Conservation (phyloP, 53 echinoderm and acorn worm species). For the Patiria pectinifera region DNA sequence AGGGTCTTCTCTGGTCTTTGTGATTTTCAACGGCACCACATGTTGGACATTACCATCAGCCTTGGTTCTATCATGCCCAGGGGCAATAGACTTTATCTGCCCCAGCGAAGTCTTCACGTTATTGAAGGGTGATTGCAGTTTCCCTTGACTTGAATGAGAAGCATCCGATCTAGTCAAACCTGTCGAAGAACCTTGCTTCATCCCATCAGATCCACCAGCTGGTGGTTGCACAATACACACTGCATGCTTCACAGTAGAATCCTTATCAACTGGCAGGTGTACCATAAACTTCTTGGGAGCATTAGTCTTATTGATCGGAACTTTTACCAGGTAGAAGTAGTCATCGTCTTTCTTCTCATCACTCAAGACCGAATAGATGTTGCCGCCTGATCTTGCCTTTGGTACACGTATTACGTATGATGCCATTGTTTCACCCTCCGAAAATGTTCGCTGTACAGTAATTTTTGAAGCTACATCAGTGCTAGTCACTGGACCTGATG, state of each 20-base stretch:
- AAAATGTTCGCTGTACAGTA: background rate
- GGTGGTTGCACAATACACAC: slow-evolving; percentile 56
- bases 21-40: background rate
- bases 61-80: background rate
- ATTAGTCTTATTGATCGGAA: slow-evolving; percentile 30
- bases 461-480: background rate
- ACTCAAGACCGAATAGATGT: background rate
- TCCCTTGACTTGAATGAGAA: background rate
- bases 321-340: slow-evolving; percentile 29
- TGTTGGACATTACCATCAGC: background rate
- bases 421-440: background rate
- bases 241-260: slow-evolving; percentile 21
- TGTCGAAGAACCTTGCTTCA: background rate
- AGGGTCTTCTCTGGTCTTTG: background rate
- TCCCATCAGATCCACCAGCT: background rate
- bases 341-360: background rate
- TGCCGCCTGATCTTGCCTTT: background rate
- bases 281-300: slow-evolving; percentile 42
- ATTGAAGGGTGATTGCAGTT: background rate
- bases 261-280: slow-evolving; percentile 24
- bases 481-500: background rate
- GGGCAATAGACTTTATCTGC: background rate
- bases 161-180: background rate
- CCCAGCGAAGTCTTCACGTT: background rate
- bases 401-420: slow-evolving; percentile 42